Conservation (phyloP, 2,113 vertebrate species). For the Oncorhynchus gorbuscha region DNA sequence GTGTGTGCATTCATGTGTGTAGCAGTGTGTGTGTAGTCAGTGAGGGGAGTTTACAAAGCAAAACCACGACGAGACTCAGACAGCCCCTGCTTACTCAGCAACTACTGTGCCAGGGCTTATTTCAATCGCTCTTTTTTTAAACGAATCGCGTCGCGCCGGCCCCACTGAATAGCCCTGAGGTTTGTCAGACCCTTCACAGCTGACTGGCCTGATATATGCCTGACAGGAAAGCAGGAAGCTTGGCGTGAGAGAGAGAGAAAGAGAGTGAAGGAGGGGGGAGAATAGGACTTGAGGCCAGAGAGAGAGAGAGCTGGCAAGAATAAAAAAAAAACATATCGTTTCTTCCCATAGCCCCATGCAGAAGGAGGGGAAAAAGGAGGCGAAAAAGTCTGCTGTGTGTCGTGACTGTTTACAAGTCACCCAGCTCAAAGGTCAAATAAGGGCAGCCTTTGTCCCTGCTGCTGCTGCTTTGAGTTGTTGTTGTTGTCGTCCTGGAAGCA, state of each 20-base stretch:
- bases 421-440: slow-evolving; percentile 22
- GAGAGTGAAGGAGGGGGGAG: background rate
- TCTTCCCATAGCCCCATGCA: background rate
- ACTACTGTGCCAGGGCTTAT: slow-evolving; percentile 51
- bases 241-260: slow-evolving; percentile 43
- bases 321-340: slow-evolving; percentile 1
- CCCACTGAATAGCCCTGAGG: slow-evolving; percentile 69
- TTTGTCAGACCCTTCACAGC: slow-evolving; percentile 70
- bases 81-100: slow-evolving; percentile 44
- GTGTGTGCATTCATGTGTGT: slow-evolving; percentile 1
- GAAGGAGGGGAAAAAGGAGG: background rate
- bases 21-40: background rate
- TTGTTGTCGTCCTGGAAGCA: background rate
- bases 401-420: slow-evolving; percentile 16
- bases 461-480: background rate
- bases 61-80: background rate
- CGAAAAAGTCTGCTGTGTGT: background rate
- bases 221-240: slow-evolving; percentile 72
- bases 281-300: slow-evolving; percentile 7
- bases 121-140: slow-evolving; percentile 61
- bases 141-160: slow-evolving; percentile 28
- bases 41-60: background rate
- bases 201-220: slow-evolving; percentile 68
- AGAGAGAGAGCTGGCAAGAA: slow-evolving; percentile 7
- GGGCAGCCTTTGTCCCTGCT: background rate